phyloP scores from a whole-genome alignment of 92 coral and sea anemone species.

The Epizoanthus stellaris region DNA sequence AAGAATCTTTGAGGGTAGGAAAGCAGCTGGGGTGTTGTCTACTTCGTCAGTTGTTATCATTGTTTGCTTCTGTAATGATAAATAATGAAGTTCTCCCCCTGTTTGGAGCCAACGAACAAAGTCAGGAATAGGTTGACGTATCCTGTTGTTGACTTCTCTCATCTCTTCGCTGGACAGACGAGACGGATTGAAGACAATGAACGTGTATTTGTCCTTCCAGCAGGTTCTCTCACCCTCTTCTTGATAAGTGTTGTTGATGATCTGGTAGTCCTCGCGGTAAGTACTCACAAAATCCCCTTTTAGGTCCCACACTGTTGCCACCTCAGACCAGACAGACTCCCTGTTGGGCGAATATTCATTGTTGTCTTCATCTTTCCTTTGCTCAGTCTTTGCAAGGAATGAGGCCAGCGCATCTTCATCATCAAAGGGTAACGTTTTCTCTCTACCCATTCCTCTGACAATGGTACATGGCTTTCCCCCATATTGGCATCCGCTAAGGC shows the following conservation, averaged over 20 bases:
- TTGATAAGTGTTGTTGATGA: conserved; percentile 33
- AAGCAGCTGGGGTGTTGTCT: conserved; percentile 41
- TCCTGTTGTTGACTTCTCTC: neutral
- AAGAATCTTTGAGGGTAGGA: conserved; percentile 34
- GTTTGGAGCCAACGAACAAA: conserved; percentile 39
- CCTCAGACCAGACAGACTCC: conserved; percentile 8
- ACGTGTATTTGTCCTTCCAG: conserved; percentile 47
- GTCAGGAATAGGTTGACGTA: conserved; percentile 53
- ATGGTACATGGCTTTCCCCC: conserved; percentile 19
- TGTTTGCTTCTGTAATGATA: conserved; percentile 38
- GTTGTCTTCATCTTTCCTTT: neutral
- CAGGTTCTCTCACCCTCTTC: conserved; percentile 52
- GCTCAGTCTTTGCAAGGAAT: neutral
- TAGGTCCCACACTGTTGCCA: conserved; percentile 8
- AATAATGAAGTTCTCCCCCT: conserved; percentile 42
- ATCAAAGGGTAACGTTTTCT: neutral
- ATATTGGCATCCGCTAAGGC: conserved; percentile 3
- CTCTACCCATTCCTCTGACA: conserved; percentile 20
- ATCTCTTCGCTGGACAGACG: conserved; percentile 1
- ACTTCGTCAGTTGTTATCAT: conserved; percentile 2
- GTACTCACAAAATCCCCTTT: conserved; percentile 9
- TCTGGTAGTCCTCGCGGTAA: conserved; percentile 56
- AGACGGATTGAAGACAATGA: conserved; percentile 41
- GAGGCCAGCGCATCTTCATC: neutral
- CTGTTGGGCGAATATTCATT: neutral